Conservation (phyloP, 2,113 vertebrate species). For the Pelecanoides urinatrix region DNA sequence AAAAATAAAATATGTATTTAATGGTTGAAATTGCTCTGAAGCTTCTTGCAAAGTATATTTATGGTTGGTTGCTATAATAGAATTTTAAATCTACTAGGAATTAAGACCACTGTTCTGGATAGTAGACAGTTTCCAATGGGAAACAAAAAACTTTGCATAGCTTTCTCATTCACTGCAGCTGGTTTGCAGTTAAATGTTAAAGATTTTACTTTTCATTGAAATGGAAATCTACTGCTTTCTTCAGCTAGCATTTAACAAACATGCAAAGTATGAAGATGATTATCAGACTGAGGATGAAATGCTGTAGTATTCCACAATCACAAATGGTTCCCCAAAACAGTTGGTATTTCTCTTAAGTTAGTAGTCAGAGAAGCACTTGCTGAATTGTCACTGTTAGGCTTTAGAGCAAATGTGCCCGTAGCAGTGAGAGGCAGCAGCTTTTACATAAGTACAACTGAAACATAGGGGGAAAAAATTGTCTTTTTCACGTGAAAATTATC, state of each 20-base stretch:
- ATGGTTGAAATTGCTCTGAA: slow-evolving; percentile 38
- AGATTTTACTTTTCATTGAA: background rate
- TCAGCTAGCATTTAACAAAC: background rate
- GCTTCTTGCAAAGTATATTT: slow-evolving; percentile 42
- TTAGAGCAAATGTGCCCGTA: background rate
- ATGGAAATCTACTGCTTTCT: slow-evolving; percentile 6
- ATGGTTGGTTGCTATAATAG: slow-evolving; percentile 47
- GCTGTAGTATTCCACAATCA: background rate
- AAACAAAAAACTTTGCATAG: background rate
- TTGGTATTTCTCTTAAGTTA: background rate
- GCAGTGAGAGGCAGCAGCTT: background rate
- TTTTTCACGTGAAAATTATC: background rate
- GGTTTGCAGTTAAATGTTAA: background rate
- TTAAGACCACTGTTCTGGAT: slow-evolving; percentile 19
- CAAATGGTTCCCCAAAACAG: background rate
- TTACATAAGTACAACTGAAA: background rate
- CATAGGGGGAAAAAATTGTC: accelerated
- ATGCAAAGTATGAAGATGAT: background rate
- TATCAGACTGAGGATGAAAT: background rate
- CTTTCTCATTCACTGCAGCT: background rate
- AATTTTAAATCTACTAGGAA: slow-evolving; percentile 48
- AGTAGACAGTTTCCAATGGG: background rate
- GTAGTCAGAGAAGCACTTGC: background rate
- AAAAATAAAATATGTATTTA: slow-evolving; percentile 43
- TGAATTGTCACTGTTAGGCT: background rate